Evolutionary conservation across 64 coral and sea anemone genomes (phyloP), one percentile per base, ranked within the genome.

Genomic region (Cladopsammia gracilis): DNA sequence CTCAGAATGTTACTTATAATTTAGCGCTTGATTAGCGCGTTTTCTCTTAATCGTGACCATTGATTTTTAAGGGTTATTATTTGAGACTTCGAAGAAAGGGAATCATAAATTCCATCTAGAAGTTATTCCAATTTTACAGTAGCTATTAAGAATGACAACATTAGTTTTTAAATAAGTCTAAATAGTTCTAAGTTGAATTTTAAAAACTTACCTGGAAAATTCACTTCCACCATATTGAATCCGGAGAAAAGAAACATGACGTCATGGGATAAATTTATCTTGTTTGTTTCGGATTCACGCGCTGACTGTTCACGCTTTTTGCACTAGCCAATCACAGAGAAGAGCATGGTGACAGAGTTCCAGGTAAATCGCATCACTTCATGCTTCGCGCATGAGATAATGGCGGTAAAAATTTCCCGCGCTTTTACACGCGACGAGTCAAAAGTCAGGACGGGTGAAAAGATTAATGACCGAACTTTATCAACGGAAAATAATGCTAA

Each of bases 161-260:
- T 7, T 12, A 23, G 7, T 84, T 67, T 49, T 84, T 67, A 48
- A 48, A 10, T 15, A n/a, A 84, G 4, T 4, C 15, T 19, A 50
- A 50, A 24, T 51, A 43, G 61, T 50, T 24, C 48, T 67, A 16
- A 68, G 44, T 84, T 24, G 16, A 61, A 84, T 84, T 45, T 68
- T 47, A 2, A 84, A 84, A 84, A 84, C 80, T 84, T 84, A 84
- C 80, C 80, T n/a, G 64, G 62, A 44, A 84, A 84, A 67, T 67
- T n/a, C 25, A 48, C 80, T 84, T 84, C 80, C 80, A 84, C 80
- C 80, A 84, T 84, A 68, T 84, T 84, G 80, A 65, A 46, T 47
- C 19, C 80, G 60, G 42, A 49, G 61, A n/a, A 62, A 66, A 68
- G 61, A 67, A 66, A 68, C 80, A 84, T 84, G 80, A 84, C 80